phyloP scores from a whole-genome alignment of 2,797 vertebrate genomes.

The Linurgus olivaceus region DNA sequence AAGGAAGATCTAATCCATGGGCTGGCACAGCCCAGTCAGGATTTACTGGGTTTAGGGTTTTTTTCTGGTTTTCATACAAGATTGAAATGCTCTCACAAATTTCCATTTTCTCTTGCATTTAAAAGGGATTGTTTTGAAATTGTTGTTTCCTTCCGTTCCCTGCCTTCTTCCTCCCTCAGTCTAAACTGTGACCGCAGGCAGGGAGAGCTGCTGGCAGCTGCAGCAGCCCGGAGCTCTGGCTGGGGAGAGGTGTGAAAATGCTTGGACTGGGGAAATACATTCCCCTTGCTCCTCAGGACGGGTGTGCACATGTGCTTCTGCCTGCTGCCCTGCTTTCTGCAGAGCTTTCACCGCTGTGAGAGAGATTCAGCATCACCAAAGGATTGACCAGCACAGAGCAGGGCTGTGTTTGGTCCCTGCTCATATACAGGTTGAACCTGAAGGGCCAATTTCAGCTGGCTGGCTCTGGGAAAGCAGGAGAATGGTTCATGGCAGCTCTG shows the following conservation, averaged over 20 bases:
- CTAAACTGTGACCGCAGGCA: background rate
- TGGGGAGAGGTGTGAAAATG: background rate
- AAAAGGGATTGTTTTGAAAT: constrained; percentile 20
- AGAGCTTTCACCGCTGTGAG: rapidly evolving
- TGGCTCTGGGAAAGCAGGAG: background rate
- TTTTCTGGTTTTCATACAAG: background rate
- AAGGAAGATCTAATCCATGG: constrained; percentile 43
- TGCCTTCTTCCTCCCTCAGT: constrained; percentile 7
- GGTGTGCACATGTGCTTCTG: background rate
- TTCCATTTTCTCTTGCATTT: constrained; percentile 24
- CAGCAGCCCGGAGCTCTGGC: background rate
- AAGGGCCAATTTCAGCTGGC: background rate
- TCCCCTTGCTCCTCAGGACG: background rate
- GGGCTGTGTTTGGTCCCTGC: background rate
- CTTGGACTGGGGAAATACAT: background rate
- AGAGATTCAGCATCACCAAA: background rate
- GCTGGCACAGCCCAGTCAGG: background rate
- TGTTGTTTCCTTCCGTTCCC: constrained; percentile 15
- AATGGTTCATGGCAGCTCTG: rapidly evolving
- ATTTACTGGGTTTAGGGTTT: background rate
- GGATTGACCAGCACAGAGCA: background rate
- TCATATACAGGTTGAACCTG: background rate
- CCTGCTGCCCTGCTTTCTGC: background rate
- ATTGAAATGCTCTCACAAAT: background rate
- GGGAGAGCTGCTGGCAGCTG: constrained; percentile 7